These are phyloP conservation scores for Pelecanus crispus DNA, from an alignment of 2,113 vertebrate genomes.

Conservation along the genomic window DNA sequence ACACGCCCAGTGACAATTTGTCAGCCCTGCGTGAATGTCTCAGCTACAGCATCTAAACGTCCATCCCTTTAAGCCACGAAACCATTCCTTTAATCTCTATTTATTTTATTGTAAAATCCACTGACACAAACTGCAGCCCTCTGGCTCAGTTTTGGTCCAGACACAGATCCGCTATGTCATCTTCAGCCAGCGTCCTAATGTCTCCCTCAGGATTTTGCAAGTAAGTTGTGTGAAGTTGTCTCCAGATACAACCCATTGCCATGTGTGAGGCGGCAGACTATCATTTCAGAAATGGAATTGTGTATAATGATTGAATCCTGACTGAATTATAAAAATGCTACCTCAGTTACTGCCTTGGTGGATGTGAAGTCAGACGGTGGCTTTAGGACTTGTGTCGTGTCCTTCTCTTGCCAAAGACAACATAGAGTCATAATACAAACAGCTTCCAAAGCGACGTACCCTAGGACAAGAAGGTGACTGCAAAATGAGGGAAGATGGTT, in stretches of 20 bases:
- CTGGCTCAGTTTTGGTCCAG: neutral
- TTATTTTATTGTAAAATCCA: neutral
- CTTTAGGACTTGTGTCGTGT: neutral
- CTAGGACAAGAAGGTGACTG: neutral
- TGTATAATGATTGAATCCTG: neutral
- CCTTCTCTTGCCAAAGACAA: neutral
- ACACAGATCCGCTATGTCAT: neutral
- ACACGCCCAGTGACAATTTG: neutral
- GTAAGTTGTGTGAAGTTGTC: neutral
- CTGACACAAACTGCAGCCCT: neutral
- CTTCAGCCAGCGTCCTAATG: neutral
- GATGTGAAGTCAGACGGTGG: neutral
- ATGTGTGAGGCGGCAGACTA: neutral
- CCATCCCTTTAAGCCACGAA: neutral
- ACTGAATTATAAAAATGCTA: neutral
- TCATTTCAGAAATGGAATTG: neutral
- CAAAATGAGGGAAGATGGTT: neutral
- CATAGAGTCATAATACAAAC: neutral
- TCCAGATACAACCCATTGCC: neutral
- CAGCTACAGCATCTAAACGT: neutral
- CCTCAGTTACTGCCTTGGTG: neutral
- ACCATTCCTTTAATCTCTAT: neutral
- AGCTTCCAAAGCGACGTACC: neutral
- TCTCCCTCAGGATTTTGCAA: neutral
- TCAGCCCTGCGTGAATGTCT: neutral